Percentiles rank a stretch among this genome's conserved stretches.
Conservation (phyloP, 2,888 invertebrate genomes). For the Ennomos fuscantarius region DNA sequence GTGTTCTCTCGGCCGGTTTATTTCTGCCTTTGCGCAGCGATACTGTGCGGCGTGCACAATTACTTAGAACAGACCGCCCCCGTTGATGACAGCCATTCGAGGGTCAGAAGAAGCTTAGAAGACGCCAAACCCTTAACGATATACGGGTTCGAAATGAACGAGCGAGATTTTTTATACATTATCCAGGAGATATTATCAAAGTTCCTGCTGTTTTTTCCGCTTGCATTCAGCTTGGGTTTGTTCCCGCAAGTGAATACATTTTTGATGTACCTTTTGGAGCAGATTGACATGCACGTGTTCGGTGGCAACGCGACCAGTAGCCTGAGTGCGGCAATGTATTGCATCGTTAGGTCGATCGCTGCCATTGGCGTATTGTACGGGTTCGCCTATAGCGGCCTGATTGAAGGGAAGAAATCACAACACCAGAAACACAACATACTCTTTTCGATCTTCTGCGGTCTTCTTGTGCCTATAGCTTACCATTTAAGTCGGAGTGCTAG, state of each 20-base stretch:
- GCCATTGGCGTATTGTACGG: conserved; percentile 93
- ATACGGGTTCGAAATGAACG: conserved; percentile 77
- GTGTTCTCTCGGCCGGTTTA: conserved; percentile 97
- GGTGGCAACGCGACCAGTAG: conserved; percentile 95
- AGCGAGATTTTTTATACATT: conserved; percentile 86
- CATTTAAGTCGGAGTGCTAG: conserved; percentile 97
- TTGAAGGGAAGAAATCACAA: conserved; percentile 93
- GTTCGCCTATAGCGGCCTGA: conserved; percentile 94
- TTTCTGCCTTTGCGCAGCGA: conserved; percentile 91
- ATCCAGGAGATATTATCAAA: conserved; percentile 91
- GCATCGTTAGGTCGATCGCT: conserved; percentile 91
- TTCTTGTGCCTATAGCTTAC: conserved; percentile 94
- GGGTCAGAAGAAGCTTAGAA: conserved; percentile 63
- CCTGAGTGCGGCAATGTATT: conserved; percentile 92
- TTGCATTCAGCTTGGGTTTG: conserved; percentile 97
- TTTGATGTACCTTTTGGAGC: conserved; percentile 97
- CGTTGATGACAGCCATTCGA: conserved; percentile 50
- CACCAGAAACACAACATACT: conserved; percentile 89
- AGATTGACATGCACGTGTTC: conserved; percentile 95
- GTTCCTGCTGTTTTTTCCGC: conserved; percentile 95
- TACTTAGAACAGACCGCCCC: conserved; percentile 61
- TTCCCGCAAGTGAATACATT: conserved; percentile 99
- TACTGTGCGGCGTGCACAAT: conserved; percentile 78
- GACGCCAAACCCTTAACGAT: conserved; percentile 66
- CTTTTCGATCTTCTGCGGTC: conserved; percentile 97